Conservation (phyloP, 2,113 vertebrate genomes). For the Cynocephalus volans region DNA sequence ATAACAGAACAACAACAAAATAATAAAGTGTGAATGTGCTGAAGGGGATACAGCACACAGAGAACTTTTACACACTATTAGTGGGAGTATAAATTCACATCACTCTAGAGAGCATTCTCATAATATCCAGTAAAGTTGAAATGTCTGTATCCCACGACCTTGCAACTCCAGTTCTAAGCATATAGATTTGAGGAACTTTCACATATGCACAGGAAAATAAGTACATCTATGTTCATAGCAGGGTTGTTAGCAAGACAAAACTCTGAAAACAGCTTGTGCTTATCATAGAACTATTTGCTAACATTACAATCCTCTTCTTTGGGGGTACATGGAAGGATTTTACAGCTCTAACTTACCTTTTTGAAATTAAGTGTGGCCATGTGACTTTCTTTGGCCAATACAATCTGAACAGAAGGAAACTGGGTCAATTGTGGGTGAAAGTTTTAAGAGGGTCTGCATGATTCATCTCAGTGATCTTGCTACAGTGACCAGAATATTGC, state of each 20-base stretch:
- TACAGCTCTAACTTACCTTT: background rate
- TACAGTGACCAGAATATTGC: background rate
- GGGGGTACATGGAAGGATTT: background rate
- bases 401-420: slow-evolving; percentile 1
- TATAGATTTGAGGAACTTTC: background rate
- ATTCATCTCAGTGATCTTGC: background rate
- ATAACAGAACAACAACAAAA: background rate
- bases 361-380: background rate
- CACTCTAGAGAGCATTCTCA: background rate
- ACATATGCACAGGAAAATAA: background rate
- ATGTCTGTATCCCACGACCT: background rate
- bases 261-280: background rate
- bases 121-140: background rate
- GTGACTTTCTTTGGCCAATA: background rate
- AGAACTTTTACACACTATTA: background rate
- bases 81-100: background rate
- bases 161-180: background rate
- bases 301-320: background rate
- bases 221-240: background rate
- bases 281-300: background rate
- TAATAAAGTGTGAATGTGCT: background rate
- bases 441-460: background rate
- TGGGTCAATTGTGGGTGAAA: background rate
- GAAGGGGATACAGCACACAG: background rate
- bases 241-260: background rate